These are phyloP conservation scores for Andricus quercusramuli DNA, from an alignment of 2,888 invertebrate genomes.

Conservation along the genomic window DNA sequence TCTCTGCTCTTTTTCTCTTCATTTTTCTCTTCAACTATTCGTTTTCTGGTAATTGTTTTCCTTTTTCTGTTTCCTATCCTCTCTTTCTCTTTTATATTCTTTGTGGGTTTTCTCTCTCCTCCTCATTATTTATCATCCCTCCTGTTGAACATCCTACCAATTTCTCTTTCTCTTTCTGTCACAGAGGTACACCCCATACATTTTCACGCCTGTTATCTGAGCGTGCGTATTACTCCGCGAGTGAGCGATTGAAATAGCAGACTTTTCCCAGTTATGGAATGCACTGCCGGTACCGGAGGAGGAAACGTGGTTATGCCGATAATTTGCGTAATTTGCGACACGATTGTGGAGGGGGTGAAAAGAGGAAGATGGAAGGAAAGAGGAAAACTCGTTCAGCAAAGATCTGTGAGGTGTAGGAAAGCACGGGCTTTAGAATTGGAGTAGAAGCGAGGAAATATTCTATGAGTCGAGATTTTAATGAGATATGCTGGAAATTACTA, in stretches of 20 bases:
- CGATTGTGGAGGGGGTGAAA: slow-evolving; percentile 3
- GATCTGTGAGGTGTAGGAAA: slow-evolving; percentile 33
- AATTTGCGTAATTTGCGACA: slow-evolving; percentile 60
- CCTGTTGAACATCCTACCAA: not conserved
- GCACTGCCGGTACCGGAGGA: slow-evolving; percentile 30
- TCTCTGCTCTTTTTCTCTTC: not conserved
- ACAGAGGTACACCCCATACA: slow-evolving; percentile 5
- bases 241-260: slow-evolving; percentile 47
- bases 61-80: slow-evolving; percentile 15
- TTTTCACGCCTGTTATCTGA: slow-evolving; percentile 8
- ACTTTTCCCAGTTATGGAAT: slow-evolving; percentile 24
- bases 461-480: slow-evolving; percentile 38
- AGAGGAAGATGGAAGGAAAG: slow-evolving; percentile 17
- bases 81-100: not conserved
- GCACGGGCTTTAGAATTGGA: slow-evolving; percentile 18
- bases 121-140: not conserved
- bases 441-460: not conserved
- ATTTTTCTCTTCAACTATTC: slow-evolving; percentile 1
- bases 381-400: slow-evolving; percentile 33
- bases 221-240: not conserved
- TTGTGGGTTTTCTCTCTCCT: not conserved
- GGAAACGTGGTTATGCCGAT: slow-evolving; percentile 54
- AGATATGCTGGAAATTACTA: slow-evolving; percentile 21
- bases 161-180: not conserved
- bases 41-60: slow-evolving; percentile 31